These are phyloP conservation scores for Saguinus imperator DNA, from an alignment of 2,113 vertebrate species.

Conservation along the genomic window DNA sequence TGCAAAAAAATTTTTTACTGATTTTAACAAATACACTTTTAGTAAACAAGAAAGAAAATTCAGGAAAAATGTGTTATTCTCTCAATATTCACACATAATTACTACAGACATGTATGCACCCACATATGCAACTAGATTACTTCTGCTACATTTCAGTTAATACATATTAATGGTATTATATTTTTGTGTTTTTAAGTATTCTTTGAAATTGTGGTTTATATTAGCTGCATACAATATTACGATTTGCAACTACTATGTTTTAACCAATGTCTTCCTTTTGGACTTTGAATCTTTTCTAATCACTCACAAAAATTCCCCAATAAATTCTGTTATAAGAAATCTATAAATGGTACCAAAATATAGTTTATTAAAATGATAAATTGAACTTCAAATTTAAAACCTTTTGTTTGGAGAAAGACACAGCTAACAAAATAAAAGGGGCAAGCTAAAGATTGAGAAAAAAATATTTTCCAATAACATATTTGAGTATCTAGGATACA, in stretches of 20 bases:
- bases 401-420: background rate
- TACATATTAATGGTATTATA: background rate
- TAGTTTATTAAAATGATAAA: background rate
- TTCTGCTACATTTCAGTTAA: background rate
- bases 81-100: background rate
- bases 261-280: background rate
- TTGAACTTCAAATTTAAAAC: background rate
- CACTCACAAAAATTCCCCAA: background rate
- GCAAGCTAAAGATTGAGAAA: background rate
- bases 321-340: background rate
- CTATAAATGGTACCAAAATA: background rate
- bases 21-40: background rate
- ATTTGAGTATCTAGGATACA: background rate
- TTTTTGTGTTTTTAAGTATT: conserved; percentile 1
- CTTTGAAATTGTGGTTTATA: background rate
- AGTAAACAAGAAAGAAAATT: background rate
- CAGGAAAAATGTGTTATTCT: background rate
- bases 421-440: background rate
- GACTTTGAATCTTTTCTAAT: background rate
- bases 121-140: background rate
- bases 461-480: background rate
- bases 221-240: background rate
- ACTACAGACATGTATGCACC: background rate
- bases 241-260: background rate
- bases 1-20: background rate